phyloP scores from a whole-genome alignment of 2,113 vertebrate genomes.

The Psophia crepitans region DNA sequence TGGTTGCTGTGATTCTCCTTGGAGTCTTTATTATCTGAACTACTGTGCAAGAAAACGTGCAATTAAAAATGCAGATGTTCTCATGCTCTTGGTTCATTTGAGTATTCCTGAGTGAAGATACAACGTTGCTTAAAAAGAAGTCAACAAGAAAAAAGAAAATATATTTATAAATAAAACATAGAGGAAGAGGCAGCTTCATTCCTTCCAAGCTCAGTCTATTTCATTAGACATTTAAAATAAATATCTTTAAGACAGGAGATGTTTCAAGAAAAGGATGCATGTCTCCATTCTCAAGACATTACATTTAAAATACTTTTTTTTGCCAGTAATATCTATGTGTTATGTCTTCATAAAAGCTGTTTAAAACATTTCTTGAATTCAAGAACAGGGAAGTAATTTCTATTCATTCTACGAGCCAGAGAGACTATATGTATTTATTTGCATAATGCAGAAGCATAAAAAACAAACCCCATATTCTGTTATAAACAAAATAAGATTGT shows the following conservation, averaged over 20 bases:
- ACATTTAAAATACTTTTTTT: neutral
- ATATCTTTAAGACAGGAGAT: neutral
- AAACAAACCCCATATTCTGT: neutral
- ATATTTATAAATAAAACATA: neutral
- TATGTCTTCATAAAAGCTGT: neutral
- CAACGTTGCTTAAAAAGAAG: neutral
- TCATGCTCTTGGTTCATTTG: neutral
- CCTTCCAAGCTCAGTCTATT: neutral
- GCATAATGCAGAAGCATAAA: neutral
- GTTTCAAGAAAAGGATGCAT: neutral
- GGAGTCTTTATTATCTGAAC: neutral
- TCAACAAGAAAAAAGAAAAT: neutral
- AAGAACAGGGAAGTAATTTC: neutral
- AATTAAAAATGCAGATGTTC: slow-evolving; percentile 26
- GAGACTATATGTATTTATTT: neutral
- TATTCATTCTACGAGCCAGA: neutral
- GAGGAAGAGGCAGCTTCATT: neutral
- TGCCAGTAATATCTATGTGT: neutral
- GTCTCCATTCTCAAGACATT: neutral
- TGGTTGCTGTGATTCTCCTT: neutral
- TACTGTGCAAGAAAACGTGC: neutral
- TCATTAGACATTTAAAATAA: neutral
- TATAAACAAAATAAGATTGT: slow-evolving; percentile 10
- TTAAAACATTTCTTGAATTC: neutral
- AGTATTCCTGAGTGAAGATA: neutral